Evolutionary conservation across 2,113 vertebrate genomes (phyloP).

Genomic region (Sprattus sprattus): DNA sequence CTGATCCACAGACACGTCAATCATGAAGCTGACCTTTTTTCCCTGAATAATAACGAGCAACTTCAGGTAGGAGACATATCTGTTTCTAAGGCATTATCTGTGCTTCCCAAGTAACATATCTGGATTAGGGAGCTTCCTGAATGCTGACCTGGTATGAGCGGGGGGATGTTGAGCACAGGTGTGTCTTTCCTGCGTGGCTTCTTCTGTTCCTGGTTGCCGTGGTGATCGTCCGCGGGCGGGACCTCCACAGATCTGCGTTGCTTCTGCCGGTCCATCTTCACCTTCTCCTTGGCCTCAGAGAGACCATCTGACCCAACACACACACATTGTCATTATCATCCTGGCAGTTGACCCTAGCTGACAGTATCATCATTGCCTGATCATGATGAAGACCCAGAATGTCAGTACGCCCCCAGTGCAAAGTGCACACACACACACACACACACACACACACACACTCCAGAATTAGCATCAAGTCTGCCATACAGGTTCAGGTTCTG

Average conservation of each 20-base stretch:
- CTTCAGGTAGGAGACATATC: no score
- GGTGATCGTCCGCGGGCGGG: conserved; percentile 53
- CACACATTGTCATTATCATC: no score
- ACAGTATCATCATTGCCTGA: no score
- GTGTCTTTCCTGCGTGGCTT: conserved; percentile 91
- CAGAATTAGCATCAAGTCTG: not conserved
- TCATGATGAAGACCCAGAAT: no score
- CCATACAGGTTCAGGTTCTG: not conserved
- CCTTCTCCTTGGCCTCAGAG: conserved; percentile 22
- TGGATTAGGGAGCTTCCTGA: not conserved
- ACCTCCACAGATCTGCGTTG: conserved; percentile 55
- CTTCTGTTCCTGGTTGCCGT: conserved; percentile 74
- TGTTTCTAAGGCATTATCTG: no score
- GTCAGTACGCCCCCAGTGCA: no score
- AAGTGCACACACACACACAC: not conserved
- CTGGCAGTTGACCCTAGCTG: no score
- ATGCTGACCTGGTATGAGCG: conserved; percentile 79
- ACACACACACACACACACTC: conserved; percentile 1
- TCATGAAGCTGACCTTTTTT: no score
- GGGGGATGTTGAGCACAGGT: conserved; percentile 76
- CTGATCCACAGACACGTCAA: no score
- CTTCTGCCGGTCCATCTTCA: conserved; percentile 49
- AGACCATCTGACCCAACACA: not conserved
- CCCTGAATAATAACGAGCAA: no score
- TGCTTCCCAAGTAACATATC: not conserved